A percentile compares a stretch with the other conserved stretches of the same genome.
These are phyloP conservation scores for Anas capensis DNA, from an alignment of 2,797 vertebrate genomes.

Conservation along the genomic window DNA sequence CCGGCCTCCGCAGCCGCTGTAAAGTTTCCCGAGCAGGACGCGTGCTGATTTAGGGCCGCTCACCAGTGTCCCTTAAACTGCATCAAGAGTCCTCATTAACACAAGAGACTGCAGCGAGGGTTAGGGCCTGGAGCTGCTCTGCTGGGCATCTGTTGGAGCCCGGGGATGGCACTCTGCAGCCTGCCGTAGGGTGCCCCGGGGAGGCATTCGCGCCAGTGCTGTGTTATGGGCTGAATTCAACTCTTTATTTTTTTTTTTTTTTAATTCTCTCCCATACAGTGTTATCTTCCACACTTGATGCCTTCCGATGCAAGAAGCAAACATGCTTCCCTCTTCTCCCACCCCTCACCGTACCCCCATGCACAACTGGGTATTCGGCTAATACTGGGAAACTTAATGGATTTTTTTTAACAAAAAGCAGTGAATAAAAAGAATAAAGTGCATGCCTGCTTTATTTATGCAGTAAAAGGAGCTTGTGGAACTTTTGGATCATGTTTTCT, in stretches of 20 bases:
- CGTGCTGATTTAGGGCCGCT: conserved; percentile 82
- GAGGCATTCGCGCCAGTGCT: conserved; percentile 62
- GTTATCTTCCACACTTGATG: not conserved
- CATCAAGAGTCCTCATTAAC: conserved; percentile 85
- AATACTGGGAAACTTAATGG: not conserved
- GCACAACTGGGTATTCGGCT: not conserved
- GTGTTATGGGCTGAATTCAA: conserved; percentile 38
- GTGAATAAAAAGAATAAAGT: not conserved
- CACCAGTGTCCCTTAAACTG: conserved; percentile 83
- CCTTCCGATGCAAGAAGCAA: not conserved
- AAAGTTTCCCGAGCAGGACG: conserved; percentile 63
- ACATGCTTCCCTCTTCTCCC: not conserved
- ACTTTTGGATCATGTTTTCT: not conserved
- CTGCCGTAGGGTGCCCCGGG: conserved; percentile 61
- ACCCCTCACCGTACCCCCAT: rapidly evolving
- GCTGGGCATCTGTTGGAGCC: conserved; percentile 79
- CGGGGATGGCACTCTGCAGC: conserved; percentile 69
- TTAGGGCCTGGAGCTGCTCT: conserved; percentile 78
- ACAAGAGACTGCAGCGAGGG: conserved; percentile 80
- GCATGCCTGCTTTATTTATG: not conserved
- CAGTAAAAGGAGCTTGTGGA: not conserved
- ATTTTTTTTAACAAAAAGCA: not conserved
- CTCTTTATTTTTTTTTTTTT: not conserved
- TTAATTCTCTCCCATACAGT: not conserved
- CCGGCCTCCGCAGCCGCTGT: conserved; percentile 40